Evolutionary conservation across 2,797 vertebrate species (phyloP).

Genomic region (Oceanodroma leucorhoa): DNA sequence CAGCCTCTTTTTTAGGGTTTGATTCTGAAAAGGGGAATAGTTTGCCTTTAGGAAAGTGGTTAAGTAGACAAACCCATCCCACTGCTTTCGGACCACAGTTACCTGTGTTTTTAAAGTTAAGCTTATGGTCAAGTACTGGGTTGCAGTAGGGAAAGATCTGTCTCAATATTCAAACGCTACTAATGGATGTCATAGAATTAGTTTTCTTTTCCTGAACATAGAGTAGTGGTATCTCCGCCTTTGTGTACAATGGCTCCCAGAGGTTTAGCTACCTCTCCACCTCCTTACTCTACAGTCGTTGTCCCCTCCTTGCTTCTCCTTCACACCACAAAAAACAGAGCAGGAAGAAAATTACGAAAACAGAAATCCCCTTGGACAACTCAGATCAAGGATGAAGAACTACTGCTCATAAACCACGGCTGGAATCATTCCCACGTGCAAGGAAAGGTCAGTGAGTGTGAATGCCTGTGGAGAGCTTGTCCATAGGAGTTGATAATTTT

Average conservation of each 20-base stretch:
- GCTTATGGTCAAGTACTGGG: not conserved
- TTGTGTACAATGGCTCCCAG: not conserved
- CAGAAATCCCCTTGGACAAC: not conserved
- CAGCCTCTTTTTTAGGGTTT: not conserved
- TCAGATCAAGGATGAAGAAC: not conserved
- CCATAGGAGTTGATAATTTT: not conserved
- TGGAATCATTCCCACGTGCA: not conserved
- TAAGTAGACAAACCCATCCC: not conserved
- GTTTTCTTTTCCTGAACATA: not conserved
- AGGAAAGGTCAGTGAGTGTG: not conserved
- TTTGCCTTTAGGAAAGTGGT: not conserved
- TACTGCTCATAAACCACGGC: not conserved
- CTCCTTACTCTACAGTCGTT: not conserved
- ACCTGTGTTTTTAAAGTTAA: not conserved
- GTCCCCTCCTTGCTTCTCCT: not conserved
- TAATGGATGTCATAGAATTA: not conserved
- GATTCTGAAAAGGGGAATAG: not conserved
- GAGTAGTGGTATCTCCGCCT: not conserved
- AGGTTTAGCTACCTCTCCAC: not conserved
- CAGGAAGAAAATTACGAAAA: not conserved
- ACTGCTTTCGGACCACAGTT: not conserved
- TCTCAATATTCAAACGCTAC: not conserved
- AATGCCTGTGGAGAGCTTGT: not conserved
- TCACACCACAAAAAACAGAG: not conserved
- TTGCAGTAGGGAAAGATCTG: not conserved